phyloP scores from a whole-genome alignment of 2,888 invertebrate species.

The Lycia hirtaria region DNA sequence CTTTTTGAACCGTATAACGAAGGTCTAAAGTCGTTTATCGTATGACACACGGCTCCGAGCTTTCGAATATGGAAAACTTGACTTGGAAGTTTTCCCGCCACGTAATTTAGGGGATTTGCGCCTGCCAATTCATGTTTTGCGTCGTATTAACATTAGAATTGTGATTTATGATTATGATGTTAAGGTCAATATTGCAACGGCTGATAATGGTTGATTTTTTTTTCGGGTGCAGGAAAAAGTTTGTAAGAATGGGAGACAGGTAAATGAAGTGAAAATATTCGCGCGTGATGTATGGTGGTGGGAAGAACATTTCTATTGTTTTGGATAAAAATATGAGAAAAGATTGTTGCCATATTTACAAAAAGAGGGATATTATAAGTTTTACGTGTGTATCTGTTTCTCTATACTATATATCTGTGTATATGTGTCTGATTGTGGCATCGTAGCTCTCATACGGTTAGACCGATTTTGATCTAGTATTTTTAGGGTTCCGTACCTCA shows the following conservation, averaged over 20 bases:
- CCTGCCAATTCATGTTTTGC: conserved; percentile 11
- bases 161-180: background rate
- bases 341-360: background rate
- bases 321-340: conserved; percentile 15
- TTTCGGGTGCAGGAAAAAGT: background rate
- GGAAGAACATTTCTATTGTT: conserved; percentile 33
- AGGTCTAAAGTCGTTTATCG: conserved; percentile 34
- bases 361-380: conserved; percentile 6
- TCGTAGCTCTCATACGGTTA: too few relatives aligned
- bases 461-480: too few relatives aligned
- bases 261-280: conserved; percentile 40
- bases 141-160: background rate
- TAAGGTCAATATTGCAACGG: conserved; percentile 28
- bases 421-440: too few relatives aligned
- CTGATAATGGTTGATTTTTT: background rate
- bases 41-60: conserved; percentile 24
- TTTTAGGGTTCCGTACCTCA: too few relatives aligned
- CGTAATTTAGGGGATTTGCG: conserved; percentile 19
- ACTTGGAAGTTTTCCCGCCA: conserved; percentile 31
- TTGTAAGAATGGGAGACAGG: conserved; percentile 15
- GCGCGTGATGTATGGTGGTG: conserved; percentile 33
- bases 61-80: conserved; percentile 39
- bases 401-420: too few relatives aligned
- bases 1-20: conserved; percentile 30
- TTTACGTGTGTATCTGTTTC: background rate